phyloP scores from a whole-genome alignment of 2,113 vertebrate species.

The Psilopogon haemacephalus region DNA sequence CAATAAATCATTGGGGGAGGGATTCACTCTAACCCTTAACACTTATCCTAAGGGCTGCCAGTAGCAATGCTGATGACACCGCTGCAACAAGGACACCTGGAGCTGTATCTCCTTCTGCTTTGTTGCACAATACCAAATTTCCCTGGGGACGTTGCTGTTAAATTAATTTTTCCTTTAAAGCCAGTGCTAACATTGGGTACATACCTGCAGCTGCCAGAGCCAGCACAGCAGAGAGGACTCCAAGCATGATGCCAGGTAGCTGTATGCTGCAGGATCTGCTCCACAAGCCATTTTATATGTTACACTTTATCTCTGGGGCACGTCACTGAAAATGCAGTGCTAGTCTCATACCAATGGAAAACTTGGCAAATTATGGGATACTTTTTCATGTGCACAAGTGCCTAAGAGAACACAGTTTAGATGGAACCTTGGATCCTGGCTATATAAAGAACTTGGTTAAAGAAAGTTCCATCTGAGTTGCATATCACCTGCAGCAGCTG shows the following conservation, averaged over 20 bases:
- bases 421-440: neutral
- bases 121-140: neutral
- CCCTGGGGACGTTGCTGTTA: neutral
- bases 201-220: conserved; percentile 56
- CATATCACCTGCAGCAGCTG: neutral
- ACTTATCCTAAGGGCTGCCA: neutral
- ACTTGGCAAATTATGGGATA: neutral
- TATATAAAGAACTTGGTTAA: neutral
- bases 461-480: neutral
- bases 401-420: neutral
- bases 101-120: neutral
- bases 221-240: neutral
- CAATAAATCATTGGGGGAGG: too few relatives aligned
- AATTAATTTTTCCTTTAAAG: neutral
- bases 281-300: neutral
- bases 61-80: neutral
- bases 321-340: neutral
- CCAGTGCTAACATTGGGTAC: neutral
- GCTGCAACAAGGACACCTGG: neutral
- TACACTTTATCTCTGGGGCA: neutral
- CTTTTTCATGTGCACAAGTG: conserved; percentile 1
- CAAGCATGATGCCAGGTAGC: conserved; percentile 17
- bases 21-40: too few relatives aligned
- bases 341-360: conserved; percentile 20
- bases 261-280: neutral